Percentiles rank a stretch among this genome's conserved stretches.
These are phyloP conservation scores for Erethizon dorsatum DNA, from an alignment of 2,797 vertebrate species.

Conservation along the genomic window DNA sequence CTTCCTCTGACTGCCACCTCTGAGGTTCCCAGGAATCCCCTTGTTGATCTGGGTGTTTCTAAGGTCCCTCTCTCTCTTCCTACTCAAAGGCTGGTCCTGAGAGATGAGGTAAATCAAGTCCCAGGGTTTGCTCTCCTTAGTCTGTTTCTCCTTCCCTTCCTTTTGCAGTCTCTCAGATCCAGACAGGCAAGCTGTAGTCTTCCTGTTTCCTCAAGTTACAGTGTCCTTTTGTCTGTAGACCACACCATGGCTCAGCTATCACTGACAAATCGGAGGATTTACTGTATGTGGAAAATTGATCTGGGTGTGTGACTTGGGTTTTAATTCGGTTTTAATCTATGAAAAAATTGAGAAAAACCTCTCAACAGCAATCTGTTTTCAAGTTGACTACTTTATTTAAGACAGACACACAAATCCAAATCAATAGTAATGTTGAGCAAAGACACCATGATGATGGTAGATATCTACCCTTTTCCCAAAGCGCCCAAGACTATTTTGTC, in stretches of 20 bases:
- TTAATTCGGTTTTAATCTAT: conserved; percentile 22
- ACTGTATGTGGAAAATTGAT: neutral
- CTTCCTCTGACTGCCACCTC: neutral
- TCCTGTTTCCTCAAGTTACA: neutral
- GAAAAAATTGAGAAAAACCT: neutral
- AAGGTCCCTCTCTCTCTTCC: neutral
- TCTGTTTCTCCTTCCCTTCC: neutral
- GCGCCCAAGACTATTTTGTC: neutral
- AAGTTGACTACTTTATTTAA: neutral
- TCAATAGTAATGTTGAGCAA: neutral
- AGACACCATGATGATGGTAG: accelerated
- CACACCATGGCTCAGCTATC: neutral
- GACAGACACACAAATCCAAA: neutral
- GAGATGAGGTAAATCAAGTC: neutral
- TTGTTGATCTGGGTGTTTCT: neutral
- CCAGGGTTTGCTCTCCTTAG: neutral
- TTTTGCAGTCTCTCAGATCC: neutral
- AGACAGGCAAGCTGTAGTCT: neutral
- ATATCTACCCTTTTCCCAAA: neutral
- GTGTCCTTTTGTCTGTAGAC: neutral
- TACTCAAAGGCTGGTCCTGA: neutral
- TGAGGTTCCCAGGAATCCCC: neutral
- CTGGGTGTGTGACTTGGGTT: neutral
- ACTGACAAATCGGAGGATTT: neutral
- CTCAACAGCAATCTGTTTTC: neutral